Percentiles rank a stretch among this genome's conserved stretches.
These are phyloP conservation scores for Poeciliopsis occidentalis DNA, from an alignment of 2,113 vertebrate species.

Conservation along the genomic window DNA sequence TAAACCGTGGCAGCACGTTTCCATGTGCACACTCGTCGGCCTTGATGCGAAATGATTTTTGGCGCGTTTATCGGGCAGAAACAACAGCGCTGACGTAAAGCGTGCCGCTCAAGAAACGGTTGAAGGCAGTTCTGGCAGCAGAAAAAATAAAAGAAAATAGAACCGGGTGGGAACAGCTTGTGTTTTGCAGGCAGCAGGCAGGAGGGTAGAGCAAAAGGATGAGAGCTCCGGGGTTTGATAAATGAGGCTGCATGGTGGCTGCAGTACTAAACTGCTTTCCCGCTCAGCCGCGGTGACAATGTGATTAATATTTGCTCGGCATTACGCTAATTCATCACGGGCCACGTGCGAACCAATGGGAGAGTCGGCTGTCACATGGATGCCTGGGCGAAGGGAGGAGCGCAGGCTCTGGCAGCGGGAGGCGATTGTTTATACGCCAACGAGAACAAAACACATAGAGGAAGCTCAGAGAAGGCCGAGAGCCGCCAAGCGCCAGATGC, in stretches of 20 bases:
- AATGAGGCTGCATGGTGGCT: conserved; percentile 71
- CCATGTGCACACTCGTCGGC: background rate
- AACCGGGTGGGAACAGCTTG: conserved; percentile 64
- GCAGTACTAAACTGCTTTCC: conserved; percentile 75
- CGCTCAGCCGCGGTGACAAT: conserved; percentile 78
- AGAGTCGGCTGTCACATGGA: conserved; percentile 70
- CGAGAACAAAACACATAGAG: conserved; percentile 66
- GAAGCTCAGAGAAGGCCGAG: conserved; percentile 44
- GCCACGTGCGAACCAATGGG: conserved; percentile 64
- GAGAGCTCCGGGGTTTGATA: conserved; percentile 73
- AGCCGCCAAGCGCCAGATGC: conserved; percentile 48
- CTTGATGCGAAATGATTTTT: conserved; percentile 6
- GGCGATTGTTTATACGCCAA: conserved; percentile 59
- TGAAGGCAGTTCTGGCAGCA: conserved; percentile 40
- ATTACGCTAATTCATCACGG: conserved; percentile 80
- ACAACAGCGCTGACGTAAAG: conserved; percentile 15
- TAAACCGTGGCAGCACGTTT: conserved; percentile 14
- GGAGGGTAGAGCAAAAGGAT: conserved; percentile 55
- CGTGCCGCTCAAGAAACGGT: conserved; percentile 17
- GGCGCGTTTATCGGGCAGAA: conserved; percentile 10
- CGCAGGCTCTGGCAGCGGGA: conserved; percentile 40
- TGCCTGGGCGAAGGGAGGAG: conserved; percentile 41
- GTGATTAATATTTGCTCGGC: conserved; percentile 81
- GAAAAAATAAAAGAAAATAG: background rate
- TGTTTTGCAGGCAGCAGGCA: conserved; percentile 62